These are phyloP conservation scores for Hyphantria cunea DNA, from an alignment of 1,140 invertebrate genomes.

Conservation along the genomic window DNA sequence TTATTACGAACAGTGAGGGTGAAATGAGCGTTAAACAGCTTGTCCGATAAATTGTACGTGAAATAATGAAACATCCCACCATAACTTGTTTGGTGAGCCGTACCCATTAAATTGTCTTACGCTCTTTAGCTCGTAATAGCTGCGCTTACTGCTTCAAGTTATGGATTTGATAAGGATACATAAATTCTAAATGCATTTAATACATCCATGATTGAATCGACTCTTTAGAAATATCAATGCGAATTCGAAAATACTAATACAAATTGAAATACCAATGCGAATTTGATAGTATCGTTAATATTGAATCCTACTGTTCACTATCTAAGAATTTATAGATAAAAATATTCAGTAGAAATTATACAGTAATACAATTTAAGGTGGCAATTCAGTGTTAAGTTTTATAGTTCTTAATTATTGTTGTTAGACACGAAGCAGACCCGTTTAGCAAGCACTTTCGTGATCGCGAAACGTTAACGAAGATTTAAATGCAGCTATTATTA, in stretches of 20 bases:
- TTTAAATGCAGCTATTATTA: neutral
- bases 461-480: neutral
- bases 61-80: conserved; percentile 61
- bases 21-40: conserved; percentile 70
- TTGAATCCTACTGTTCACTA: too few species aligned
- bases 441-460: neutral
- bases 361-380: neutral
- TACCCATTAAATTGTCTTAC: conserved; percentile 30
- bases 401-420: neutral
- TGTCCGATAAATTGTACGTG: conserved; percentile 61
- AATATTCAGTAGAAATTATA: neutral
- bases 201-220: conserved; percentile 6
- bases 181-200: conserved; percentile 24
- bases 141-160: conserved; percentile 24
- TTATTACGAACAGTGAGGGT: conserved; percentile 69
- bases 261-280: too few species aligned
- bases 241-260: too few species aligned
- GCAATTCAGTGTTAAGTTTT: neutral
- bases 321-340: too few species aligned
- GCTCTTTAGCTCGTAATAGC: conserved; percentile 27
- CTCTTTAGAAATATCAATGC: too few species aligned
- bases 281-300: too few species aligned
- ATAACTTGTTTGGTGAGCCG: conserved; percentile 28
- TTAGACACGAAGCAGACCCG: neutral
- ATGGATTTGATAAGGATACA: conserved; percentile 31